phyloP scores from a whole-genome alignment of 1,140 invertebrate species.

The Drosophila kohkoa region DNA sequence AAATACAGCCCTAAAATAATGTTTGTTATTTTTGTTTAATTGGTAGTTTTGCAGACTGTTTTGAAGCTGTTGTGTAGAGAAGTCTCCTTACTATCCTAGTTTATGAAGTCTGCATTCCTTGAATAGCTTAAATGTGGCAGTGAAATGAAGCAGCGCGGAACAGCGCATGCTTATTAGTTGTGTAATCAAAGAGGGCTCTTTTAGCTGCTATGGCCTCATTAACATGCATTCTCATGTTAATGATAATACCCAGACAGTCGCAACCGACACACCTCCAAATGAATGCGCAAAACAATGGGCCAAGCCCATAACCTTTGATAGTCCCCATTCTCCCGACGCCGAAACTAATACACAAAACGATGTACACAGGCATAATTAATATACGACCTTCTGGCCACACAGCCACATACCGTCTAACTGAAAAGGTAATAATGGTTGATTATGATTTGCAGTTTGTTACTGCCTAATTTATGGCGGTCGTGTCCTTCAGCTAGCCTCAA shows the following conservation, averaged over 20 bases:
- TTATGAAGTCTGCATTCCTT: constrained; percentile 1
- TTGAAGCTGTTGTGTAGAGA: too few relatives aligned
- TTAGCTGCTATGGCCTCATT: constrained; percentile 57
- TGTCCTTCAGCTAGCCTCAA: constrained; percentile 43
- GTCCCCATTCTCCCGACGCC: not conserved
- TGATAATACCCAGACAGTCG: constrained; percentile 48
- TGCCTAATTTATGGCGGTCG: constrained; percentile 50
- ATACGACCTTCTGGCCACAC: constrained; percentile 22
- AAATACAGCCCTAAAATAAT: too few relatives aligned
- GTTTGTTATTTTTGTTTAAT: too few relatives aligned
- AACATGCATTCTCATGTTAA: constrained; percentile 61
- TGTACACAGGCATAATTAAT: constrained; percentile 37
- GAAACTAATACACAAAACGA: not conserved
- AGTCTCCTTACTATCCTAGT: not conserved
- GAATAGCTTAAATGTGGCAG: not conserved
- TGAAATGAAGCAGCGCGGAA: not conserved
- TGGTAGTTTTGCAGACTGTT: too few relatives aligned
- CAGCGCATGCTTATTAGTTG: constrained; percentile 51
- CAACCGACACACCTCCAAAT: constrained; percentile 23
- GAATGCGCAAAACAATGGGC: constrained; percentile 44
- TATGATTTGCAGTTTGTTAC: constrained; percentile 43
- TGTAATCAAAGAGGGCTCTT: constrained; percentile 64
- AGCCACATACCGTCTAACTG: not conserved
- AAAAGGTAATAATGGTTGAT: constrained; percentile 38
- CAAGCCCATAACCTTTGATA: constrained; percentile 43